Evolutionary conservation across 1,140 invertebrate species (phyloP).

Genomic region (Drosophila kepulauana): DNA sequence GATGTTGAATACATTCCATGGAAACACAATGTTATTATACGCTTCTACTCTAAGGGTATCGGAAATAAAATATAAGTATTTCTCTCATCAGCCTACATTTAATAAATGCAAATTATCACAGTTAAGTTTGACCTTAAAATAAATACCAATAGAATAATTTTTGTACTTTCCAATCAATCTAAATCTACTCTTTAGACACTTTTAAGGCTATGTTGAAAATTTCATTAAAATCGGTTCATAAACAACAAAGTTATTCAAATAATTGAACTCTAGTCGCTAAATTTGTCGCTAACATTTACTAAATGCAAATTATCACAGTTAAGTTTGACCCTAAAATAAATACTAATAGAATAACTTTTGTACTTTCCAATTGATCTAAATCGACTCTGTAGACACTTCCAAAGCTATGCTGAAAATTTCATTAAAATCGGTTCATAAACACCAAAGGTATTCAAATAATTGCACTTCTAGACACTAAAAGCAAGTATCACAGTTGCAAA

Average conservation of each 20-base stretch:
- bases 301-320: neutral
- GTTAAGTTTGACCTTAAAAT: neutral
- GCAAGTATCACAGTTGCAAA: neutral
- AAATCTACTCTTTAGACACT: neutral
- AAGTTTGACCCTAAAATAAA: too few relatives aligned
- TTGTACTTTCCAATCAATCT: too few relatives aligned
- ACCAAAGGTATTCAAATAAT: neutral
- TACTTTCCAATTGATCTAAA: too few relatives aligned
- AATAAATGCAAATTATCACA: too few relatives aligned
- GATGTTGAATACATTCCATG: too few relatives aligned
- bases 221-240: neutral
- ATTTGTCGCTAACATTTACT: too few relatives aligned
- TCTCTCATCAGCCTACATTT: too few relatives aligned
- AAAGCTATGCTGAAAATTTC: neutral
- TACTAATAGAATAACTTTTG: too few relatives aligned
- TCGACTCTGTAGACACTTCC: neutral
- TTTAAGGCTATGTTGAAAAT: neutral
- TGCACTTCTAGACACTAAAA: neutral
- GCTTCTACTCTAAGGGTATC: too few relatives aligned
- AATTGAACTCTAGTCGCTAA: neutral
- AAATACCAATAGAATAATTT: too few relatives aligned
- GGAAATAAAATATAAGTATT: too few relatives aligned
- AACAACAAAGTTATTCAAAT: neutral
- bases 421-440: neutral
- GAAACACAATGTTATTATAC: too few relatives aligned